Base-by-base conservation (phyloP, 1,140 invertebrate species). In the Trichoplusia ni region DNA sequence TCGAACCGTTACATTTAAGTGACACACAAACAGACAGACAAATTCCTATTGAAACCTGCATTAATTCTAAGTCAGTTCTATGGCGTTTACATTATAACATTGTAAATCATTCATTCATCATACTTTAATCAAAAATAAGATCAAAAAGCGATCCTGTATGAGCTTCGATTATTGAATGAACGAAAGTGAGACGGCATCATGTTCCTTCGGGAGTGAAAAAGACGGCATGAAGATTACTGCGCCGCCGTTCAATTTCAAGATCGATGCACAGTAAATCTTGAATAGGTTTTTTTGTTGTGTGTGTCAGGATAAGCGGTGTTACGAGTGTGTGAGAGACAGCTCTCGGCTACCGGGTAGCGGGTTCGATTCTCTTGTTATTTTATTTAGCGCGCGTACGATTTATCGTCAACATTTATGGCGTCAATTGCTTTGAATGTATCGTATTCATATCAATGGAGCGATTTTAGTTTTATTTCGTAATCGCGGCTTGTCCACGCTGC, bases 261-360 rank as follows among this genome's bases (percentile, higher is more conserved):
- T 86, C 80, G 84, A 86, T 86, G 78, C 79, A 82, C 79, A 83
- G 87, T 84, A 87, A 86, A 86, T 85, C 84, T 85, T 56, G 54
- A 18, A 56, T 61, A 67, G n/a, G 76, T 65, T 59, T 84, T 85
- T 68, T 84, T 72, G 82, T 81, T 35, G 23, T 47, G 23, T 60
- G 16, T 42, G 35, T 53, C 38, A 63, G 64, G 77, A 75, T 84
- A 84, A 84, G 81, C 82, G 75, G 77, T 58, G 63, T 75, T 69
- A 18, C 56, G 58, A 72, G 70, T 59, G 40, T 42, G 19, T 60
- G 56, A 60, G 56, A 80, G 83, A 86, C 84, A 83, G 81, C 69
- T 81, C 68, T 58, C 73, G 69, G 85, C 85, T 88, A 88, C 85
- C 82, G 85, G 77, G 70, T 81, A 84, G 83, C 38, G 67, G 70